Evolutionary conservation across 2,113 vertebrate species (phyloP).

Genomic region (Paratilapia polleni): DNA sequence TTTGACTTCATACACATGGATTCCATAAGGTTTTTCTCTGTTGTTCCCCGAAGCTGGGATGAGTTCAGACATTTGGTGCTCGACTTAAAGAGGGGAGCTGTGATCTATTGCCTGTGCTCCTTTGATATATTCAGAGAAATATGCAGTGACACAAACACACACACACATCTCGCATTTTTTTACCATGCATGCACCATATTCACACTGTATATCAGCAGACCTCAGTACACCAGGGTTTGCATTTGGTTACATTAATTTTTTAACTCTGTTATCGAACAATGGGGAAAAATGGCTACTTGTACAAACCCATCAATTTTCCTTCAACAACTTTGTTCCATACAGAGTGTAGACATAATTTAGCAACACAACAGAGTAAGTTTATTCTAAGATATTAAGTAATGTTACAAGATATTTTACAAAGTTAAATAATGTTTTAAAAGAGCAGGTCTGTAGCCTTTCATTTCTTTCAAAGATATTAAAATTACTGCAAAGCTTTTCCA

Average conservation of each 20-base stretch:
- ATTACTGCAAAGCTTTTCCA: background rate
- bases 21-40: slow-evolving; percentile 36
- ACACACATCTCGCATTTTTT: background rate
- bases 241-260: background rate
- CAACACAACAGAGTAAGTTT: background rate
- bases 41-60: slow-evolving; percentile 50
- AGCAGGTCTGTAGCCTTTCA: background rate
- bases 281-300: background rate
- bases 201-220: background rate
- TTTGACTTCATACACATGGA: slow-evolving; percentile 67
- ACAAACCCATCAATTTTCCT: background rate
- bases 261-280: background rate
- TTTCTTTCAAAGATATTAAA: background rate
- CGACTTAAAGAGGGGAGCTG: slow-evolving; percentile 19
- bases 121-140: slow-evolving; percentile 53
- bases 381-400: background rate
- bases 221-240: background rate
- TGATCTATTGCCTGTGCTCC: slow-evolving; percentile 43
- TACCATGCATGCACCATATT: background rate
- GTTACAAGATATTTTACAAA: background rate
- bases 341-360: background rate
- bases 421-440: background rate
- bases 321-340: background rate
- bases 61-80: slow-evolving; percentile 55
- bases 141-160: background rate